Percentiles rank a stretch among this genome's conserved stretches.
Evolutionary conservation across 2,797 vertebrate genomes (phyloP).

Genomic region (Parauchenoglanis ngamensis): DNA sequence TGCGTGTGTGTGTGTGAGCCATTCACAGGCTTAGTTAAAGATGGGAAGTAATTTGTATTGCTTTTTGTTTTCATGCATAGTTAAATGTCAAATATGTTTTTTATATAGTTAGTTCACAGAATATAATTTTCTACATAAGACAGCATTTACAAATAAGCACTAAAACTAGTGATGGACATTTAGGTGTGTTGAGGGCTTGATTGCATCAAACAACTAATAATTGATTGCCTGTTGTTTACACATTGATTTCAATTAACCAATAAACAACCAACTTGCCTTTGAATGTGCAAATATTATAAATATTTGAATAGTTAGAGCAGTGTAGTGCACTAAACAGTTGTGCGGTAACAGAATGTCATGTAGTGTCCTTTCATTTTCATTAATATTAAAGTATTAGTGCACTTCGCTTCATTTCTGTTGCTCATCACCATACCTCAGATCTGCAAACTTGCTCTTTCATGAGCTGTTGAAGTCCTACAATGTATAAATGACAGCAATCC

Average conservation of each 20-base stretch:
- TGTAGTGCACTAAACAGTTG: not conserved
- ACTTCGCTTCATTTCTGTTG: not conserved
- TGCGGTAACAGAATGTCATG: too few species aligned
- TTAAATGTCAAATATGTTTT: not conserved
- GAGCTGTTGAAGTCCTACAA: not conserved
- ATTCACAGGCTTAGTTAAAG: conserved; percentile 11
- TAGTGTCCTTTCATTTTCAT: not conserved
- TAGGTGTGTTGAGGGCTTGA: not conserved
- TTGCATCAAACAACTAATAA: not conserved
- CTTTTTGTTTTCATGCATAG: not conserved
- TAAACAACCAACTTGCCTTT: not conserved
- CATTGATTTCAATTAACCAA: not conserved
- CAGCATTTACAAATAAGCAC: too few species aligned
- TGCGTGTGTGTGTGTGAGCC: not conserved
- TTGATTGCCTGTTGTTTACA: not conserved
- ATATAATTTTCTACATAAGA: not conserved
- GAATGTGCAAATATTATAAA: not conserved
- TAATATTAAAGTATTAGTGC: not conserved
- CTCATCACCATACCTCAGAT: not conserved
- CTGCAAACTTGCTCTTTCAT: not conserved
- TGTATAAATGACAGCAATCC: not conserved
- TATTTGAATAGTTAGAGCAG: not conserved
- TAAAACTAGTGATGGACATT: not conserved
- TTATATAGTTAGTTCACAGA: not conserved
- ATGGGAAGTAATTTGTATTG: not conserved